Evolutionary conservation across 2,113 vertebrate genomes (phyloP).

Genomic region (Myrmecophaga tridactyla): DNA sequence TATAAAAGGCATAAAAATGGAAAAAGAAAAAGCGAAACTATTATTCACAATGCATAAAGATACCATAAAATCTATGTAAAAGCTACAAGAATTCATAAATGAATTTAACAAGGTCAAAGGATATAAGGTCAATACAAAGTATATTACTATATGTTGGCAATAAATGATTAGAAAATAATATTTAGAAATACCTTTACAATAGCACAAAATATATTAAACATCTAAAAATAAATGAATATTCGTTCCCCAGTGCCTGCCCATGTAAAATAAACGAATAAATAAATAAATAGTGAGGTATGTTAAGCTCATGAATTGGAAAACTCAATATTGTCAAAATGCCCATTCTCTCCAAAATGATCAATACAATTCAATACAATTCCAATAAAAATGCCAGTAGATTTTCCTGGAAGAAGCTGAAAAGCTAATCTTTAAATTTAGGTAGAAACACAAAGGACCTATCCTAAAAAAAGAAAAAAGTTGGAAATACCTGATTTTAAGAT

Average conservation of each 20-base stretch:
- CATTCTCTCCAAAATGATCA: background rate
- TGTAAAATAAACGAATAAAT: too few species aligned
- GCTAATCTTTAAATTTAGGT: background rate
- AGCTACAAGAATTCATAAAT: background rate
- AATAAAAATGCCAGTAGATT: background rate
- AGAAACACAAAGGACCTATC: background rate
- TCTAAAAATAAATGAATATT: background rate
- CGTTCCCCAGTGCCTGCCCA: too few species aligned
- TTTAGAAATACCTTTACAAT: background rate
- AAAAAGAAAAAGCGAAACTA: background rate
- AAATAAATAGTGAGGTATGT: background rate
- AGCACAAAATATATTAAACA: background rate
- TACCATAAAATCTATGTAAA: background rate
- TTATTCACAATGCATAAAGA: background rate
- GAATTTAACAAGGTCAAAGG: background rate
- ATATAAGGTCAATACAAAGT: background rate
- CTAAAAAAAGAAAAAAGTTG: background rate
- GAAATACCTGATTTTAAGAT: constrained; percentile 12
- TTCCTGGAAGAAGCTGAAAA: background rate
- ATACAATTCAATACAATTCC: background rate
- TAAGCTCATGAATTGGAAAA: background rate
- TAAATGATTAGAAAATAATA: background rate
- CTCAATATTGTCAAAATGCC: background rate
- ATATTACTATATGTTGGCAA: background rate
- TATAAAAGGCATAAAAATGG: background rate